Evolutionary conservation across 2,113 vertebrate species (phyloP), one percentile per base, ranked within the genome.

Genomic region (Chrysochloris asiatica): DNA sequence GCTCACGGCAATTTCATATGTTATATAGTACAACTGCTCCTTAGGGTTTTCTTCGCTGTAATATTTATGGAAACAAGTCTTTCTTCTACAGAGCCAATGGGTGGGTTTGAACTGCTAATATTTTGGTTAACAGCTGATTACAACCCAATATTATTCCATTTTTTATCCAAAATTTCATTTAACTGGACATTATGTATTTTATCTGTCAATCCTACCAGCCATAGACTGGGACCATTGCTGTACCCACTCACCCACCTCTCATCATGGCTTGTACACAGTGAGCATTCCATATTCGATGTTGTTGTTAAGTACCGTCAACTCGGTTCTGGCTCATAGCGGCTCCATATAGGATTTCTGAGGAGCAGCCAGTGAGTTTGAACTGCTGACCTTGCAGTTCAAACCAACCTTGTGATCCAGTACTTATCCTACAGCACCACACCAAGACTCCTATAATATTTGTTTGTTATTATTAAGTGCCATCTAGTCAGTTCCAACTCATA

Each of bases 81-180:
- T 69, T 38, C 67, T 69, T 67, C 17, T 11, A 28, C 12, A 28
- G 56, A 59, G 22, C 54, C 8, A 4, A 6, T 56, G 54, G 54
- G 54, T 56, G 54, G 22, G 54, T 56, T 56, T 56, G 54, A 56
- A 22, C 54, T 22, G 21, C 33, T 13, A 16, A n/a, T n/a, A 12
- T 65, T 38, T 67, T 9, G 36, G 10, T 8, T 36, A 65, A 30
- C 61, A 63, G 33, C 30, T 30, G 33, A n/a, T 65, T 22, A 19
- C n/a, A 21, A 69, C 77, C 36, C 52, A 50, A 84, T 78, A 52
- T 16, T 45, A 28, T 59, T 82, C n/a, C 30, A 24, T 45, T 73
- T 13, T 75, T 83, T 86, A 83, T 76, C 38, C 69, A 30, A 93
- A 80, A 45, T 86, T 75, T 41, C 63, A 72, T 78, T 88, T 82